These are phyloP conservation scores for Thalassarche chlororhynchos DNA, from an alignment of 2,113 vertebrate genomes.

Conservation along the genomic window DNA sequence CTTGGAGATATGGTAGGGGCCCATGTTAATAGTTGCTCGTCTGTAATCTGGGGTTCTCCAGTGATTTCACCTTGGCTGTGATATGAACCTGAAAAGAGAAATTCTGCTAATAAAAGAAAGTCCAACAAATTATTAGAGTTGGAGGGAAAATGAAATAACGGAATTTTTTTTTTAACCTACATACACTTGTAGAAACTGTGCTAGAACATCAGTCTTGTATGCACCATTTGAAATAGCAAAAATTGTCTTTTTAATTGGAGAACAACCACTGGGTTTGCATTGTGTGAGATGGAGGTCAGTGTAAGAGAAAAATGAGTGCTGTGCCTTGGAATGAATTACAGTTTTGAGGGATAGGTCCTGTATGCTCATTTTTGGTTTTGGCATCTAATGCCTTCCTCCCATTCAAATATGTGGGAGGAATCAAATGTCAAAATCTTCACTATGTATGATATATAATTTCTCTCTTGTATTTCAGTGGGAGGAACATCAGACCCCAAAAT, in stretches of 20 bases:
- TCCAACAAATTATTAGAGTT: neutral
- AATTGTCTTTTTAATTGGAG: neutral
- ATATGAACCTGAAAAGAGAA: neutral
- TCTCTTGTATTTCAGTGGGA: conserved; percentile 49
- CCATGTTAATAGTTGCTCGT: neutral
- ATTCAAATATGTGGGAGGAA: conserved; percentile 50
- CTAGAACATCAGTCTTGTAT: neutral
- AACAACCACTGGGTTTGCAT: neutral
- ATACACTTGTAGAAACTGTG: neutral
- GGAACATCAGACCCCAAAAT: conserved; percentile 49
- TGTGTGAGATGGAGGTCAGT: conserved; percentile 5
- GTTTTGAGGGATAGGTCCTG: conserved; percentile 12
- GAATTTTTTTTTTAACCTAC: neutral
- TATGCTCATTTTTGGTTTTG: conserved; percentile 50
- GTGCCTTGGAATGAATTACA: conserved; percentile 22
- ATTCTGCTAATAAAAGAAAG: neutral
- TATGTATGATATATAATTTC: conserved; percentile 49
- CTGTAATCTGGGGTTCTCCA: neutral
- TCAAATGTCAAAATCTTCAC: conserved; percentile 49
- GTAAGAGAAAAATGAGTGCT: neutral
- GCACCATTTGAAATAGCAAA: neutral
- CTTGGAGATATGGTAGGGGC: neutral
- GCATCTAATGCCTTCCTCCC: conserved; percentile 47
- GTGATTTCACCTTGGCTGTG: neutral
- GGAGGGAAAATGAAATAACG: neutral